These are phyloP conservation scores for Ochropacha duplaris DNA, from an alignment of 2,888 invertebrate species.

Conservation along the genomic window DNA sequence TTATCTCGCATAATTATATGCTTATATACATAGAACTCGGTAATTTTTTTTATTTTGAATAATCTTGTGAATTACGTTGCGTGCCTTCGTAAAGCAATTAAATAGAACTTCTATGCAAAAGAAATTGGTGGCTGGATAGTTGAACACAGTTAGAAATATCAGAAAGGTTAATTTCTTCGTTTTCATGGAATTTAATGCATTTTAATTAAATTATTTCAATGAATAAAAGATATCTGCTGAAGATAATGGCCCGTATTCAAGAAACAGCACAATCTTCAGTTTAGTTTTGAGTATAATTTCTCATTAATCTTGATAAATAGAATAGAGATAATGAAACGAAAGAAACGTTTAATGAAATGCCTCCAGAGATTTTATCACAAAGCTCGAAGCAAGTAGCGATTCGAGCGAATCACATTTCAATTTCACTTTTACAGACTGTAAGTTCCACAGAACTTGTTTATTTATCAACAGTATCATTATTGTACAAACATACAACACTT, in stretches of 20 bases:
- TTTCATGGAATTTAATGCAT: neutral
- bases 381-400: neutral
- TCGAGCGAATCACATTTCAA: neutral
- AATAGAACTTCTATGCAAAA: neutral
- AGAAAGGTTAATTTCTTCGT: neutral
- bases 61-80: neutral
- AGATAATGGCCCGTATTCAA: neutral
- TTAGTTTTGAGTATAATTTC: neutral
- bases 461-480: slow-evolving; percentile 1
- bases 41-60: neutral
- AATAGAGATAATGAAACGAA: neutral
- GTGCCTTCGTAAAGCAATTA: neutral
- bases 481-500: slow-evolving; percentile 3
- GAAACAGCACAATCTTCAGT: neutral
- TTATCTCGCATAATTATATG: neutral
- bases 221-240: neutral
- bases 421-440: neutral
- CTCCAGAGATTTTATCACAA: neutral
- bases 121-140: neutral
- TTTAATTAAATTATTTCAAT: neutral
- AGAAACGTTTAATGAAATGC: neutral
- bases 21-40: neutral
- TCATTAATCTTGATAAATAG: neutral
- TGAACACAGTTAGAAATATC: neutral
- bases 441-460: neutral